Conservation (phyloP, 2,113 vertebrate species). For the Campylorhamphus procurvoides region DNA sequence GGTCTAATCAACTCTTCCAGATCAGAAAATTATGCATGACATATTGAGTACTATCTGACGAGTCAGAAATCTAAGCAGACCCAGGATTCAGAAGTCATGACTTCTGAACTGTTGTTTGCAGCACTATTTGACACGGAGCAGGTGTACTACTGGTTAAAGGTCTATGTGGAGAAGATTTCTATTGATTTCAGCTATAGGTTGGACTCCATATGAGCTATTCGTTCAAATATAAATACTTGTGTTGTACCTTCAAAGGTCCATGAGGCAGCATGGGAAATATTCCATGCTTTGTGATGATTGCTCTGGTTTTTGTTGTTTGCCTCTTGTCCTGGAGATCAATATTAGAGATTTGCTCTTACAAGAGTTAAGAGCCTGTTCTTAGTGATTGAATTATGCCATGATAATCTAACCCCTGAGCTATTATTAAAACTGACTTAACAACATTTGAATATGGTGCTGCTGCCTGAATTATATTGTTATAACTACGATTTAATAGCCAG, state of each 20-base stretch:
- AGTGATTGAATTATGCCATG: constrained; percentile 26
- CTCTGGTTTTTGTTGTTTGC: constrained; percentile 1
- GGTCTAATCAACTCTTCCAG: background rate
- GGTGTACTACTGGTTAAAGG: background rate
- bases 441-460: constrained; percentile 47
- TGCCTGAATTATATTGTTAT: constrained; percentile 9
- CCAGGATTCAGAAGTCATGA: background rate
- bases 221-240: background rate
- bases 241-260: background rate
- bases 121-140: background rate
- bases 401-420: constrained; percentile 33
- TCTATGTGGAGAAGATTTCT: background rate
- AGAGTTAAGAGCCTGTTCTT: constrained; percentile 21
- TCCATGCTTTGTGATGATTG: background rate
- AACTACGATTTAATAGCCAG: constrained; percentile 5
- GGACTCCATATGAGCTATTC: background rate
- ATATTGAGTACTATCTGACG: background rate
- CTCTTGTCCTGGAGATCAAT: constrained; percentile 43
- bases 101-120: background rate
- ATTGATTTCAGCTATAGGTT: background rate
- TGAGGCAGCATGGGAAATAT: background rate
- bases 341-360: constrained; percentile 31
- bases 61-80: background rate
- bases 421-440: constrained; percentile 46
- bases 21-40: background rate